phyloP scores from a whole-genome alignment of 2,113 vertebrate species.

The Urocitellus parryii region DNA sequence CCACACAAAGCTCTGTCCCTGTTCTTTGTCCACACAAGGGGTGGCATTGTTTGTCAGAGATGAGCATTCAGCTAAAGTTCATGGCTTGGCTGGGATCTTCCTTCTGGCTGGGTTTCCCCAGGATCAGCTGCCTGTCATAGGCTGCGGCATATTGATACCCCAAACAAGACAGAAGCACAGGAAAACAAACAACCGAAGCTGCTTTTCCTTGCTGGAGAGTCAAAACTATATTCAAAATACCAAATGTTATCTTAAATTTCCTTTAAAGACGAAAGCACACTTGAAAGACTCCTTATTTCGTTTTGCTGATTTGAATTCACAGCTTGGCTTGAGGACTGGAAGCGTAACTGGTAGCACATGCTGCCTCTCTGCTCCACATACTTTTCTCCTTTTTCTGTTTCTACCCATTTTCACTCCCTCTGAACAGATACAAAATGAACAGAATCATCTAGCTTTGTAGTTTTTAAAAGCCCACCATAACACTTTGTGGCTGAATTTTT shows the following conservation, averaged over 20 bases:
- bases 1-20: conserved; percentile 59
- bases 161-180: conserved; percentile 34
- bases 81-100: conserved; percentile 68
- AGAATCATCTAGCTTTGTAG: not conserved
- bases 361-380: conserved; percentile 65
- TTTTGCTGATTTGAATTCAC: conserved; percentile 65
- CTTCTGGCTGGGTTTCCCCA: conserved; percentile 14
- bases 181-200: not conserved
- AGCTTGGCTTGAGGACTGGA: conserved; percentile 66
- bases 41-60: conserved; percentile 64
- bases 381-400: conserved; percentile 50
- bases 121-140: conserved; percentile 60
- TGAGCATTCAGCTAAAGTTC: conserved; percentile 62
- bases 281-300: conserved; percentile 34
- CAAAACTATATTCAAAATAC: conserved; percentile 52
- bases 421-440: not conserved
- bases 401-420: not conserved
- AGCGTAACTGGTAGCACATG: conserved; percentile 55
- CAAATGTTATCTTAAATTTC: conserved; percentile 41
- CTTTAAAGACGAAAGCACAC: conserved; percentile 59
- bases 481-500: not conserved
- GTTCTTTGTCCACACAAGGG: conserved; percentile 66
- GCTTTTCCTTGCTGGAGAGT: not conserved
- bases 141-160: not conserved
- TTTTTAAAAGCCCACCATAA: not conserved